Evolutionary conservation across 2,113 vertebrate genomes (phyloP).

Genomic region (Okapia johnstoni): DNA sequence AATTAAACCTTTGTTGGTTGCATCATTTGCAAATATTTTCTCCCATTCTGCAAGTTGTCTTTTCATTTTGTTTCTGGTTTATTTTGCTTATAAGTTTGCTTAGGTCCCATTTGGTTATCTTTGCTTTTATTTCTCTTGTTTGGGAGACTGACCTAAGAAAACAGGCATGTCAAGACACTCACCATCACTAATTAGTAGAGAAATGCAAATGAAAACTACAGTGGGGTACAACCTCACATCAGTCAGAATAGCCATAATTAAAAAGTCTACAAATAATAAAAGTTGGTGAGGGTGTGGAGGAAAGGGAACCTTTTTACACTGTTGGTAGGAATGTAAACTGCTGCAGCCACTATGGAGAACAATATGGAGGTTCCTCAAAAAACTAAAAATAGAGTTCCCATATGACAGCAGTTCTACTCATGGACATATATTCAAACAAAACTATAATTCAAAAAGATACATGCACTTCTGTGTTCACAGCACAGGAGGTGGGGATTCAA

Average conservation of each 20-base stretch:
- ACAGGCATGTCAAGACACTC: not conserved
- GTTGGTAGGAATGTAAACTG: not conserved
- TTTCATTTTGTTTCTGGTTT: not conserved
- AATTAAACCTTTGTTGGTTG: not conserved
- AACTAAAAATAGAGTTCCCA: not conserved
- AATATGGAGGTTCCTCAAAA: not conserved
- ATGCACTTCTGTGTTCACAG: not conserved
- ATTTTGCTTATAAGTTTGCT: not conserved
- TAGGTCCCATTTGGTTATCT: not conserved
- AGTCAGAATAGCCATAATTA: not conserved
- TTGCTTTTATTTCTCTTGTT: not conserved
- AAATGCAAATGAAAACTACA: not conserved
- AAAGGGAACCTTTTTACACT: not conserved
- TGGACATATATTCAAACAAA: not conserved
- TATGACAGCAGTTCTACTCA: not conserved
- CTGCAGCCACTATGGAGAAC: not conserved
- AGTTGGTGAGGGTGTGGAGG: not conserved
- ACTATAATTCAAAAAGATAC: not conserved
- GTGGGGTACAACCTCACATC: not conserved
- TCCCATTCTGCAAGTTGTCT: not conserved
- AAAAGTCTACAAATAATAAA: not conserved
- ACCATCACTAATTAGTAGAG: not conserved
- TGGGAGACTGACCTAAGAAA: not conserved
- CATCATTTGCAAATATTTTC: not conserved
- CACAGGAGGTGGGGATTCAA: not conserved